Conservation (phyloP, 1,140 invertebrate species). For the Orchestia grillus region DNA sequence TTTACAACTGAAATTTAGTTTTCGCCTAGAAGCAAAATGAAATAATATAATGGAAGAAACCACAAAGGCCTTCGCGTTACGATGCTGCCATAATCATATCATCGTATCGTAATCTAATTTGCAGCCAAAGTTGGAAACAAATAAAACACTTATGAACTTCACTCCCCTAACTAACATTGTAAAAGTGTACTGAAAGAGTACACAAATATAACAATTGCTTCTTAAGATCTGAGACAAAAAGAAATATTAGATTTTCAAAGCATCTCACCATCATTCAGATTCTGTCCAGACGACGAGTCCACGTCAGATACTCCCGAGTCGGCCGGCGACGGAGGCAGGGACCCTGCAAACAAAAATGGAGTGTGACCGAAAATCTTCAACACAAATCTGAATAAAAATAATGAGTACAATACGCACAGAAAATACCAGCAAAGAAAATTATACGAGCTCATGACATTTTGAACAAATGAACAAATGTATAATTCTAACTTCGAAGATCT, state of each 20-base stretch:
- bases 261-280: slow-evolving; percentile 80
- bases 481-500: no score
- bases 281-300: slow-evolving; percentile 90
- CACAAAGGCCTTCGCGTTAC: neutral
- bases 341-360: slow-evolving; percentile 75
- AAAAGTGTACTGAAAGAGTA: neutral
- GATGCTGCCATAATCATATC: neutral
- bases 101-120: neutral
- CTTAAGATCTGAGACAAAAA: neutral
- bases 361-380: neutral
- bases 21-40: neutral
- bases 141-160: neutral
- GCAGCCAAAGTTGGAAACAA: neutral
- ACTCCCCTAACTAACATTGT: neutral
- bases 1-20: neutral
- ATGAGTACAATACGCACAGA: neutral
- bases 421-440: neutral
- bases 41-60: neutral
- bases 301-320: slow-evolving; percentile 97
- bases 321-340: slow-evolving; percentile 94
- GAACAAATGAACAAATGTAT: no score
- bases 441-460: no score
- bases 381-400: neutral
- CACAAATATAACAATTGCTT: neutral
- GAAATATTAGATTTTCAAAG: neutral